phyloP scores from a whole-genome alignment of 2,888 invertebrate species.

The Parnassius orleans region DNA sequence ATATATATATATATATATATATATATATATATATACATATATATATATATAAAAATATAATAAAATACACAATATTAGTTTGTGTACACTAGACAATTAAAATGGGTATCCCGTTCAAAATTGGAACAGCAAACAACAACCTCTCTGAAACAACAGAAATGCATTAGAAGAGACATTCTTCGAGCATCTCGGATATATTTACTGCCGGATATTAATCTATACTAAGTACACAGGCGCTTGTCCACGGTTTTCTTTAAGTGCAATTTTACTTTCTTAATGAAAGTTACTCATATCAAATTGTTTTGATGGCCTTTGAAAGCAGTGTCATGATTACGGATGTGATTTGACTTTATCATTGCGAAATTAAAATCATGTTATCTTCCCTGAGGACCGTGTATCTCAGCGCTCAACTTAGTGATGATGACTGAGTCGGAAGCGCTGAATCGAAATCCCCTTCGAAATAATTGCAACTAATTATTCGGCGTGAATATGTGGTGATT shows the following conservation, averaged over 20 bases:
- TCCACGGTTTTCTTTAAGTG: not conserved
- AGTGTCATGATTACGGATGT: slow-evolving; percentile 6
- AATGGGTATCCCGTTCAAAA: not conserved
- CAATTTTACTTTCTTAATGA: not conserved
- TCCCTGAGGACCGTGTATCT: too few relatives aligned
- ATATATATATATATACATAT: too few relatives aligned
- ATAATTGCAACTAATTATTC: too few relatives aligned
- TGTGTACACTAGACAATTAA: slow-evolving; percentile 4
- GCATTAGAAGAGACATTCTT: slow-evolving; percentile 22
- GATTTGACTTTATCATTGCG: slow-evolving; percentile 8
- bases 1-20: too few relatives aligned
- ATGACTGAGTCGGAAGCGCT: too few relatives aligned
- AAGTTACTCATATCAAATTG: not conserved
- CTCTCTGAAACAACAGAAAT: slow-evolving; percentile 24
- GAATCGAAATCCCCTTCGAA: too few relatives aligned
- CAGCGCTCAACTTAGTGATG: too few relatives aligned
- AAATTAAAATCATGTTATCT: too few relatives aligned
- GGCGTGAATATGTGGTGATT: too few relatives aligned
- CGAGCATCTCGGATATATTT: slow-evolving; percentile 12
- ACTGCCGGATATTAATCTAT: slow-evolving; percentile 24
- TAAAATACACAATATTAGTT: too few relatives aligned
- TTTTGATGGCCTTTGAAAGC: not conserved
- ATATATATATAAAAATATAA: too few relatives aligned
- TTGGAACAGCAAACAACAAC: slow-evolving; percentile 9
- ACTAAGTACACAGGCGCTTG: slow-evolving; percentile 1